Base-by-base conservation (phyloP, 2,797 vertebrate species). In the Ctenochaetus hawaiiensis region DNA sequence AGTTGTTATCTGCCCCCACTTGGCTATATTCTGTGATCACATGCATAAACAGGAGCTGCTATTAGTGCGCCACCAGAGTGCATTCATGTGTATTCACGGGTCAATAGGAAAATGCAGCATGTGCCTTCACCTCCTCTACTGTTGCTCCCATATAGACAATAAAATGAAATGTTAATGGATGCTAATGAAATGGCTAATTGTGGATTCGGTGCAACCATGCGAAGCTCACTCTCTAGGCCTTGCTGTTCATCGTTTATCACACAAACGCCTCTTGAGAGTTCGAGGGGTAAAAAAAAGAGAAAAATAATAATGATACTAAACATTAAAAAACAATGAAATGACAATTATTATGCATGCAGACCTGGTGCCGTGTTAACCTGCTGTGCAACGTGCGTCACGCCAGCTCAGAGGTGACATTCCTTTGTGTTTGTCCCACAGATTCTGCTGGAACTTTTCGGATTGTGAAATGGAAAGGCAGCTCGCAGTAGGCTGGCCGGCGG, bases 161-260 rank as follows among this genome's bases (percentile, higher is more conserved):
- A 87, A 93, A 93, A 93, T 93, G 85, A 93, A 94, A 93, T 93
- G 92, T 90, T 93, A 95, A 95, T 93, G 88, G 90, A 93, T 94
- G 90, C 91, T 94, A 94, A 95, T 95, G 91, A 94, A 93, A 94
- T 92, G 90, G 92, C 92, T 95, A 95, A 95, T 93, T 93, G 91
- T 89, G 83, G 89, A 95, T 94, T 92, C 93, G 74, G 90, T 77
- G 90, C 91, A 92, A 67, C 84, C 90, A 91, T 81, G 90, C 82
- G 78, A 56, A 72, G 77, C 91, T 75, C 77, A 58, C 87, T 90
- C 85, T 88, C 90, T 77, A 68, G 92, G 88, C 82, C 74, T 89
- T 6, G 84, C 83, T 81, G 82, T 86, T 92, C 83, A 68, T 77
- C 77, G 63, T 90, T 93, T 90, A 94, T 91, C 92, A 87, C 70